Evolutionary conservation across 2,888 invertebrate genomes (phyloP).

Genomic region (Napeogenes sylphis): DNA sequence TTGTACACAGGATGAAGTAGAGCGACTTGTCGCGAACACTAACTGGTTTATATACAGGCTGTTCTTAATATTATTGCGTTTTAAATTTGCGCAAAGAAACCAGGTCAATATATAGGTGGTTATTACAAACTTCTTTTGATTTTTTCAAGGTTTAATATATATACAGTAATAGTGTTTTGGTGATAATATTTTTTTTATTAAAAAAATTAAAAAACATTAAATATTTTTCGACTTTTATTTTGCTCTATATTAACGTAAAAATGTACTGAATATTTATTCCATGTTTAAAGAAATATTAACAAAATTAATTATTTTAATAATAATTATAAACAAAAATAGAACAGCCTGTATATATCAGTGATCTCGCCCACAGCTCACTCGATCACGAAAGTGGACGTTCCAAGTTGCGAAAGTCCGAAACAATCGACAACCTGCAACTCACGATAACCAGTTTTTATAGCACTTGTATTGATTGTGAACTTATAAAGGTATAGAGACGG

Average conservation of each 20-base stretch:
- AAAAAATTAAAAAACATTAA: background rate
- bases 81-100: background rate
- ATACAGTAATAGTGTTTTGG: background rate
- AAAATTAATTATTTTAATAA: no score
- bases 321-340: no score
- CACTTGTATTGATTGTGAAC: slow-evolving; percentile 12
- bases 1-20: slow-evolving; percentile 54
- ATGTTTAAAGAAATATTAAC: no score
- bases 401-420: slow-evolving; percentile 61
- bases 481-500: background rate
- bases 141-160: no score
- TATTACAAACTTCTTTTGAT: no score
- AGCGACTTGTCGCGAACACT: slow-evolving; percentile 50
- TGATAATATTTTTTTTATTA: no score
- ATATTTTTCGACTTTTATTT: background rate
- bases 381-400: slow-evolving; percentile 57
- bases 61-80: slow-evolving; percentile 29
- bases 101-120: no score
- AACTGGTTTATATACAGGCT: slow-evolving; percentile 41
- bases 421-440: slow-evolving; percentile 55
- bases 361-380: slow-evolving; percentile 46
- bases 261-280: no score
- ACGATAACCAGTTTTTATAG: slow-evolving; percentile 44
- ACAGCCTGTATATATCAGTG: slow-evolving; percentile 10
- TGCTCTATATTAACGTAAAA: background rate